Base-by-base conservation (phyloP, 2,113 vertebrate species). In the Brachyistius frenatus region DNA sequence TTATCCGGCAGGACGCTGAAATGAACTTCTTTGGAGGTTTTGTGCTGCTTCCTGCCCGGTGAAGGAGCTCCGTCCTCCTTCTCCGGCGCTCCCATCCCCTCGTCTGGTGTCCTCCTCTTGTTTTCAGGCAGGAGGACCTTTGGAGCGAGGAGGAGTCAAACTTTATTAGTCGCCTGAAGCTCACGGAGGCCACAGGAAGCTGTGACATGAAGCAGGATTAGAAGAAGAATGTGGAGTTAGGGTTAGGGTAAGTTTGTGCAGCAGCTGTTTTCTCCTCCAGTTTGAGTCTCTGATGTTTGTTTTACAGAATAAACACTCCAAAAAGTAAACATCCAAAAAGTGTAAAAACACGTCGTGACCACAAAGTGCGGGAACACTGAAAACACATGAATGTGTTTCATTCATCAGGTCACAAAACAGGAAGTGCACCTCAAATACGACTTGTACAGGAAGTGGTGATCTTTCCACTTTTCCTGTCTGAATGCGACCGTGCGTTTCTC, bases 91-190 rank as follows among this genome's bases (percentile, higher is more conserved):
- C 63, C 86, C 89, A 85, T 90, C 4, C 41, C 57, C 58, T 61
- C 13, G 5, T 68, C 44, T 31, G 31, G 1, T 9, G 32, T 30
- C 2, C 41, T 36, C 35, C 31, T 47, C 44, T 93, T 73, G 76
- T 91, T 79, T 0, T 95, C 95, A 66, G 95, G 8, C 94, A 93
- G 85, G 93, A 96, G 84, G 95, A 96, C 86, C 91, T 92, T 91
- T 87, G 87, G 78, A 89, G 11, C 5, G 14, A 75, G 86, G 94
- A 96, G 96, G 87, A 86, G 78, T 80, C 84, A 47, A 16, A 82
- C 58, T 80, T 73, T 83, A 84, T 88, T 15, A 81, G 78, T 44
- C 0, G 80, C 89, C 86, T n/a, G 55, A 15, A 84, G 86, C 73
- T 57, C 1, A 2, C 1, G 16, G 66, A 65, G 32, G 50, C 64